A percentile compares a stretch with the other conserved stretches of the same genome.
Evolutionary conservation across 2,888 invertebrate species (phyloP).

Genomic region (Pachliopta kotzebuea): DNA sequence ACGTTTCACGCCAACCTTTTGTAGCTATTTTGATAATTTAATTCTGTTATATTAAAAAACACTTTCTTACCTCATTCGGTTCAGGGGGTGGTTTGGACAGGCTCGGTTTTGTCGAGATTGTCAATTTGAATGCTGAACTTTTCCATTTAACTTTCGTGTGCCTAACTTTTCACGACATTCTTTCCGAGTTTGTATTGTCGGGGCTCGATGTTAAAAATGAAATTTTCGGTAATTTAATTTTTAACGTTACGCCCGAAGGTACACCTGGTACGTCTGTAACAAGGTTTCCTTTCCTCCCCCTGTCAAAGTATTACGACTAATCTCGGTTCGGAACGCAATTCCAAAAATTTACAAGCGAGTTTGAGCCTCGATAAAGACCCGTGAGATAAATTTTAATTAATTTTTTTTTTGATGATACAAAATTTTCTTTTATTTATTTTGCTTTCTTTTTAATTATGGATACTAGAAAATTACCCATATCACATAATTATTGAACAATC

Average conservation of each 20-base stretch:
- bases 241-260: constrained; percentile 34
- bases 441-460: too few relatives aligned
- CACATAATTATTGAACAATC: too few relatives aligned
- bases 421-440: background rate
- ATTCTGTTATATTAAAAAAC: constrained; percentile 30
- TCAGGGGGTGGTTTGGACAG: constrained; percentile 39
- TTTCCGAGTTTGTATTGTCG: constrained; percentile 56
- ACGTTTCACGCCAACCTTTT: too few relatives aligned
- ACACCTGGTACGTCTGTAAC: constrained; percentile 31
- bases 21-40: constrained; percentile 11
- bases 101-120: constrained; percentile 55
- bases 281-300: constrained; percentile 9
- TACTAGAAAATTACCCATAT: too few relatives aligned
- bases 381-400: background rate
- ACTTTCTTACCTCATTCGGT: constrained; percentile 56
- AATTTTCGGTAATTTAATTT: constrained; percentile 48
- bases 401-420: background rate
- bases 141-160: constrained; percentile 72
- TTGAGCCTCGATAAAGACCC: constrained; percentile 3
- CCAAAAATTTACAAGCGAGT: constrained; percentile 20
- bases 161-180: constrained; percentile 62
- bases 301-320: constrained; percentile 11
- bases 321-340: constrained; percentile 19
- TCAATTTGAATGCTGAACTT: constrained; percentile 73
- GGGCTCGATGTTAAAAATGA: constrained; percentile 50